Evolutionary conservation across 2,113 vertebrate genomes (phyloP), one percentile per base, ranked within the genome.

Genomic region (Philantomba maxwellii): DNA sequence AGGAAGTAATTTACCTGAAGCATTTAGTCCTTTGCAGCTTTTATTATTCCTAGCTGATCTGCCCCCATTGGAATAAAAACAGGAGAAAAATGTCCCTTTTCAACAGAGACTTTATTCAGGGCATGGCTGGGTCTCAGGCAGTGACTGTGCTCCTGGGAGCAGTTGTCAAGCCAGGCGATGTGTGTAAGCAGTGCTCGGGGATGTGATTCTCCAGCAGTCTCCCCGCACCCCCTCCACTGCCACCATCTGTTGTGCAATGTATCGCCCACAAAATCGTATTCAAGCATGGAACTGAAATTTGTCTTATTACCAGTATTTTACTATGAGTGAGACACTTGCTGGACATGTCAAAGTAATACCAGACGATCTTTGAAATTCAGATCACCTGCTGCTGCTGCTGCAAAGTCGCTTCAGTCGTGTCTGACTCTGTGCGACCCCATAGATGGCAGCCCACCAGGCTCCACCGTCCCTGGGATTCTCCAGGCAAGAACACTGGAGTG

Each of bases 1-100:
- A 96, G 94, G 55, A 73, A 77, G 45, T 97, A 93, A 98, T 98
- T 97, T 96, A 92, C 97, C 96, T 94, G 96, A 98, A 94, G 80
- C 10, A 14, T 91, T 93, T 92, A 97, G 95, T 98, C 93, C 11
- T 7, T 90, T 94, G 70, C 81, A 97, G 95, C 95, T 97, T 92
- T 90, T 96, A 95, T 97, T 88, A 92, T 78, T 77, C 80, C 70
- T 98, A 82, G 39, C 45, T 96, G 57, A 93, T 98, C 96, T 13
- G 87, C 81, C 66, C 66, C 95, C 58, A 33, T 25, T 77, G 49
- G 93, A 96, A 57, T 95, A 95, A 82, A 96, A 93, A 1, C 0
- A 95, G 21, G 43, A 83, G 49, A 70, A 70, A 96, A 58, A 78
- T 60, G 47, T 64, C 78, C 26, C n/a, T 30, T 92, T n/a, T 89